phyloP scores from a whole-genome alignment of 2,797 vertebrate species.

The Artibeus lituratus region DNA sequence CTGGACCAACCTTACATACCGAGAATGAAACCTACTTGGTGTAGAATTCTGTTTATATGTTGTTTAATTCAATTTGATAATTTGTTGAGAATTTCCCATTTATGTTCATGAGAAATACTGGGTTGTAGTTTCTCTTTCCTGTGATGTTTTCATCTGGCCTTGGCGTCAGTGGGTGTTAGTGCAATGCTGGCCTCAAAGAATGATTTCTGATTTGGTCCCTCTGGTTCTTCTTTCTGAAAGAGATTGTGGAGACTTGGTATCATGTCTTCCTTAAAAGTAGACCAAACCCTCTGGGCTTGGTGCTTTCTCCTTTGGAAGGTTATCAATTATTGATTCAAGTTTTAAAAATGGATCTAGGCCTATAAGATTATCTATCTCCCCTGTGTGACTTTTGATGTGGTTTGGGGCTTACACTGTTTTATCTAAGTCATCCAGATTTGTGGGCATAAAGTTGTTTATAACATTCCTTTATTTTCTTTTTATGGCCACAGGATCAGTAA shows the following conservation, averaged over 20 bases:
- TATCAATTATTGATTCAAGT: background rate
- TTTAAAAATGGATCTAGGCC: background rate
- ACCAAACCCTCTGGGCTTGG: background rate
- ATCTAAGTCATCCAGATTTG: background rate
- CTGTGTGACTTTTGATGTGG: background rate
- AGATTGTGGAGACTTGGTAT: background rate
- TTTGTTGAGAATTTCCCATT: background rate
- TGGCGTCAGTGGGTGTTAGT: background rate
- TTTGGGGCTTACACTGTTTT: background rate
- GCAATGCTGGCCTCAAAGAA: background rate
- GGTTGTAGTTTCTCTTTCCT: background rate
- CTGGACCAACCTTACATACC: background rate
- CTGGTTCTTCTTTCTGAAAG: background rate
- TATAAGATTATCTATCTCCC: background rate
- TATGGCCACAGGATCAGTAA: background rate
- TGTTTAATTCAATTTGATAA: background rate
- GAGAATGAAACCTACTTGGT: background rate
- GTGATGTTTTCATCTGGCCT: background rate
- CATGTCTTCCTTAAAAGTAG: background rate
- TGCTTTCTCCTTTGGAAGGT: background rate
- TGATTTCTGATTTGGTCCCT: background rate
- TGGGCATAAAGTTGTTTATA: background rate
- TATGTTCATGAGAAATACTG: background rate
- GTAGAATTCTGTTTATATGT: background rate
- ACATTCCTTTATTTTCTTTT: background rate